Evolutionary conservation across 1,140 invertebrate species (phyloP), one percentile per base, ranked within the genome.

Genomic region (Sycobia sp.): DNA sequence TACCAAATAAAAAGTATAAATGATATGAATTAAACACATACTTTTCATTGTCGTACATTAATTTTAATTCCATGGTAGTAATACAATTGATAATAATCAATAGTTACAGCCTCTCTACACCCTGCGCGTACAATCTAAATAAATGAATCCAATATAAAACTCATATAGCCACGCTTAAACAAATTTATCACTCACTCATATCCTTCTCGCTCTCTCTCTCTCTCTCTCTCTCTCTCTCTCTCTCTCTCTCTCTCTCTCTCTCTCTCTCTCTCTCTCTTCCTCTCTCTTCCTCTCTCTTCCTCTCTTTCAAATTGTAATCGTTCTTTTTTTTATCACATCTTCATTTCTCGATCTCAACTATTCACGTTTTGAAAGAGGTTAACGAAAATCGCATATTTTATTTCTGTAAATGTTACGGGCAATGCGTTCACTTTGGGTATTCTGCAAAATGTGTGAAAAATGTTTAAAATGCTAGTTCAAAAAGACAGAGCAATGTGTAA

Each of bases 71-170:
- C 58, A 64, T 66, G 49, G 59, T 67, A 69, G 69, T 64, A 68
- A 69, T 71, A 65, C 62, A 69, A 66, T 67, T 60, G 51, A 65
- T 65, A 67, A 51, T 64, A n/a, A 65, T 70, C 49, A 64, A 60
- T 66, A 74, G 56, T 65, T 73, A 76, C 65, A 73, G 68, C 64
- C 51, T 76, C 65, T 74, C 67, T 73, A 70, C 65, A 70, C 44
- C 64, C 61, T 74, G 66, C 67, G 70, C 69, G 62, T 73, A 74
- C 60, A 67, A 39, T 67, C 58, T 73, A 71, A 58, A 32, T 53
- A 53, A 34, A 47, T 66, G 50, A 69, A 73, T 27, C 34, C 62
- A 59, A 4, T 32, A 68, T 57, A 59, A 34, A 64, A 61, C 65
- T 67, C 25, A 43, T 46, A 32, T 55, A 63, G 47, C 36, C n/a